Base-by-base conservation (phyloP, 1,140 invertebrate genomes). In the Cyrtorhinus lividipennis region DNA sequence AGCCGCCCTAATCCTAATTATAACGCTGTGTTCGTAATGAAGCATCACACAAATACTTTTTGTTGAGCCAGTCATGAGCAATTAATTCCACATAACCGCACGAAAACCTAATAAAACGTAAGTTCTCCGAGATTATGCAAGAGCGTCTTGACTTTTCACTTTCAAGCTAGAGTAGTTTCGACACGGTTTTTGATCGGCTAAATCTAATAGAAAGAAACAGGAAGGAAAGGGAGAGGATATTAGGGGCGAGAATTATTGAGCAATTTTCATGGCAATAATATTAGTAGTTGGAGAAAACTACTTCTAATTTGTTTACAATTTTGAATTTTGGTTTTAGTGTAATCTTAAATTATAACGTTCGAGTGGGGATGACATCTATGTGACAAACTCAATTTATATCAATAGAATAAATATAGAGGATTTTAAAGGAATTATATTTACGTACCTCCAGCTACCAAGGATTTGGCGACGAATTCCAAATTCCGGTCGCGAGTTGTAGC, bases 401-500 rank as follows among this genome's bases (percentile, higher is more conserved):
- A n/a, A 10, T 56, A 12, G 22, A 56, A 56, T 22, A 56, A 56
- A 56, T 56, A 22, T 8, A 22, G 8, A 56, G 48, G 22, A 8
- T 20, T 60, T n/a, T 12, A 38, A 64, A 64, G n/a, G 26, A 53
- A 38, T 46, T 24, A 38, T 48, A 53, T 26, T 59, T 61, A 13
- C 61, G 38, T 56, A 67, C 67, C 67, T 59, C 67, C 67, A 61
- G 67, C 67, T 2, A 68, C 15, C 25, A 68, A 48, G 15, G 65
- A 66, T 61, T 68, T 68, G 13, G 61, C 10, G 20, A 68, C 53
- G 48, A 68, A 68, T 15, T 66, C 64, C 15, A 46, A 27, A 48
- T 62, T 61, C 38, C 58, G 59, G 15, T 64, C 38, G 24, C 38
- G 26, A 20, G 81, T 44, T 5, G 48, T 20, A 5, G 48, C 48